phyloP scores from a whole-genome alignment of 1,140 invertebrate species.

The Tenebrio molitor region DNA sequence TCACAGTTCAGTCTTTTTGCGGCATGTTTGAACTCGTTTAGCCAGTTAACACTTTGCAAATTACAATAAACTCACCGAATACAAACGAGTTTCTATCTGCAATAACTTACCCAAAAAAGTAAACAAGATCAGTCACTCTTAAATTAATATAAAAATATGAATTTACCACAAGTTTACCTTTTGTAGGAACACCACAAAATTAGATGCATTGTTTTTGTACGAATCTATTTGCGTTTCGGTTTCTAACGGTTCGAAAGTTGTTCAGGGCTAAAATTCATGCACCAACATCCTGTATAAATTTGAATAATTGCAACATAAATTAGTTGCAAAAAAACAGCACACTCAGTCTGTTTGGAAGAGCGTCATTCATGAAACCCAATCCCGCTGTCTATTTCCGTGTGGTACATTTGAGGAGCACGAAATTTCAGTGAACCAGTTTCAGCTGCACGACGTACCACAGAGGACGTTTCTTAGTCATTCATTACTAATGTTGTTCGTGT shows the following conservation, averaged over 20 bases:
- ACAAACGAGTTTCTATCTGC: background rate
- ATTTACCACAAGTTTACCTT: background rate
- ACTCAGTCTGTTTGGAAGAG: no score
- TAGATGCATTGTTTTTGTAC: background rate
- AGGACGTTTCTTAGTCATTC: constrained; percentile 3
- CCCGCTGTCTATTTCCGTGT: background rate
- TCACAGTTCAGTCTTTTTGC: background rate
- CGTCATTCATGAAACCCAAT: constrained; percentile 10
- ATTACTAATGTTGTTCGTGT: no score
- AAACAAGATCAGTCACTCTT: background rate
- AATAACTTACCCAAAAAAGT: background rate
- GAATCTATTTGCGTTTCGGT: background rate
- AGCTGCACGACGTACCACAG: background rate
- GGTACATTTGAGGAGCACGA: background rate
- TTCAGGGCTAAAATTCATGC: background rate
- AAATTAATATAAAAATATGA: background rate
- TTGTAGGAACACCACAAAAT: background rate
- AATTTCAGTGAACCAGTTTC: no score
- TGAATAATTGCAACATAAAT: constrained; percentile 6
- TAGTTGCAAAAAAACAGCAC: constrained; percentile 8
- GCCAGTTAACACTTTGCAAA: background rate
- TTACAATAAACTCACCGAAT: background rate
- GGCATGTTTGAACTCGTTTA: background rate
- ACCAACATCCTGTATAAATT: constrained; percentile 16
- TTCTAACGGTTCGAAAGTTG: background rate